Conservation (phyloP, 2,888 invertebrate genomes). For the Nemotelus nigrinus region DNA sequence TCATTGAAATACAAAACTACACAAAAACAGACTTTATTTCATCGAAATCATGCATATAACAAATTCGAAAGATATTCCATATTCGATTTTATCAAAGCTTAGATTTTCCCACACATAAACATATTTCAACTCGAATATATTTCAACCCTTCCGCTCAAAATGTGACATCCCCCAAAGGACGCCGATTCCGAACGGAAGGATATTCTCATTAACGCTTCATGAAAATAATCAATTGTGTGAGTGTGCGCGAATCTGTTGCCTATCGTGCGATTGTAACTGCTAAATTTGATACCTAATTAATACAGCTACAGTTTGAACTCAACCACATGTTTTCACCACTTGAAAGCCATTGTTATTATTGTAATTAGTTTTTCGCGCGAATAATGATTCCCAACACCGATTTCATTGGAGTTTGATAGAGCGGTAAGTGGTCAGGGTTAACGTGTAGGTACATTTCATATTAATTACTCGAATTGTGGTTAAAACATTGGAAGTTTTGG, state of each 20-base stretch:
- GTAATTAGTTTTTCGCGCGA: constrained; percentile 14
- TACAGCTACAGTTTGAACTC: background rate
- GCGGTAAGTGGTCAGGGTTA: background rate
- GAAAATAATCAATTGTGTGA: constrained; percentile 1
- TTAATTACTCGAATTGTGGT: background rate
- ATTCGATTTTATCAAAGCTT: too few relatives aligned
- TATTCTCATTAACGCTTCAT: constrained; percentile 14
- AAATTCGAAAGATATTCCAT: too few relatives aligned
- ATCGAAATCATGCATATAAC: too few relatives aligned
- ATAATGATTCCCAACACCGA: background rate
- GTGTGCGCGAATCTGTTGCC: background rate
- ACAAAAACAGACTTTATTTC: too few relatives aligned
- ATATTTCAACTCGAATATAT: too few relatives aligned
- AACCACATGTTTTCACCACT: background rate
- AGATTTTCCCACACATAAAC: too few relatives aligned
- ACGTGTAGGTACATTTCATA: background rate
- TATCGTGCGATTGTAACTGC: background rate
- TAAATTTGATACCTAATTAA: constrained; percentile 12
- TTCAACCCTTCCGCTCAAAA: too few relatives aligned
- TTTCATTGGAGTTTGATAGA: background rate
- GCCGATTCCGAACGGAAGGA: background rate
- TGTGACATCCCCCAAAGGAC: background rate
- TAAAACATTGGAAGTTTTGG: too few relatives aligned
- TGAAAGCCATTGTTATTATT: constrained; percentile 5
- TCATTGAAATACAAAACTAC: too few relatives aligned